Conservation (phyloP, 2,113 vertebrate species). For the Lethenteron reissneri region DNA sequence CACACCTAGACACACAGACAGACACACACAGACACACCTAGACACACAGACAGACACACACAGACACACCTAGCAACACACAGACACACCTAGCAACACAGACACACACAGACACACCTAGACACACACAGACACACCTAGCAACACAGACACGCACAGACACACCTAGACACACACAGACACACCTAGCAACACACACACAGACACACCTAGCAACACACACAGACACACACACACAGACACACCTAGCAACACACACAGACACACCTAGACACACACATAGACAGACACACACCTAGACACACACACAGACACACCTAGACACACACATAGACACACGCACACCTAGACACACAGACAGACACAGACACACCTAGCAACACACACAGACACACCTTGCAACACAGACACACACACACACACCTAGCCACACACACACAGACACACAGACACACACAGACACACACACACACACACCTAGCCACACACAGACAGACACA, state of each 20-base stretch:
- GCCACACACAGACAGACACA: not conserved
- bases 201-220: not conserved
- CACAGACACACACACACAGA: not conserved
- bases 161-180: not conserved
- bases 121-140: too few relatives aligned
- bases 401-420: not conserved
- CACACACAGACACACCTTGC: not conserved
- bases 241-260: not conserved
- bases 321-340: not conserved
- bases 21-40: too few relatives aligned
- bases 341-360: conserved; percentile 1
- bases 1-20: too few relatives aligned
- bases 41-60: too few relatives aligned
- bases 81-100: too few relatives aligned
- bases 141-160: too few relatives aligned
- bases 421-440: not conserved
- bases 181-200: not conserved
- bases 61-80: too few relatives aligned
- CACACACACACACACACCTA: conserved; percentile 4
- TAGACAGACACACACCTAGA: not conserved
- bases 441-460: not conserved
- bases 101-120: too few relatives aligned
- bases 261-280: not conserved
- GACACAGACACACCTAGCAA: too few relatives aligned
- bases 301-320: not conserved